phyloP scores from a whole-genome alignment of 2,797 vertebrate species.

The Enteromius radiatus region DNA sequence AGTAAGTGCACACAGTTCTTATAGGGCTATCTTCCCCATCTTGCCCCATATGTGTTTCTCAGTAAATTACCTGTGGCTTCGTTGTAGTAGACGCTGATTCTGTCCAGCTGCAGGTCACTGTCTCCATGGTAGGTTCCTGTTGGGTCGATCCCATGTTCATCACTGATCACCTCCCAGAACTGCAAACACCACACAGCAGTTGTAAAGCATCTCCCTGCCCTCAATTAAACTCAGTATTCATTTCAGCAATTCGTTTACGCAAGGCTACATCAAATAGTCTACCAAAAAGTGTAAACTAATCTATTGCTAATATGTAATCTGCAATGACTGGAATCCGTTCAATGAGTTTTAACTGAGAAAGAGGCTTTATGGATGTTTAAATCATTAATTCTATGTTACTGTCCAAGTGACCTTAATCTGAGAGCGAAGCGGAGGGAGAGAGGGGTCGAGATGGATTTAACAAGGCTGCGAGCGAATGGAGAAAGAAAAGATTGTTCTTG shows the following conservation, averaged over 20 bases:
- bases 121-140: conserved; percentile 85
- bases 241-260: background rate
- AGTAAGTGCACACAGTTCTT: background rate
- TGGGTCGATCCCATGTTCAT: conserved; percentile 85
- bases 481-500: conserved; percentile 52
- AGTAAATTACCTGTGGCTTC: conserved; percentile 78
- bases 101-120: conserved; percentile 85
- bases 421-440: conserved; percentile 7
- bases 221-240: background rate
- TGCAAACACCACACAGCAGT: conserved; percentile 61
- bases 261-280: background rate
- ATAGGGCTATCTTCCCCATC: background rate
- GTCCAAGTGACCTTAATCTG: conserved; percentile 65
- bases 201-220: background rate
- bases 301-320: conserved; percentile 5
- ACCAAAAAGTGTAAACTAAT: background rate
- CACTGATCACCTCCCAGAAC: conserved; percentile 88
- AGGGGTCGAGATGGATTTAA: conserved; percentile 21
- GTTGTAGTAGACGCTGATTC: conserved; percentile 86
- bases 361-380: conserved; percentile 31
- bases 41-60: background rate
- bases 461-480: conserved; percentile 2
- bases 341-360: background rate
- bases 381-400: conserved; percentile 9
- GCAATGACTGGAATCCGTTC: conserved; percentile 9